These are phyloP conservation scores for Enteromius trimaculatus DNA, from an alignment of 2,797 vertebrate genomes.

Conservation along the genomic window DNA sequence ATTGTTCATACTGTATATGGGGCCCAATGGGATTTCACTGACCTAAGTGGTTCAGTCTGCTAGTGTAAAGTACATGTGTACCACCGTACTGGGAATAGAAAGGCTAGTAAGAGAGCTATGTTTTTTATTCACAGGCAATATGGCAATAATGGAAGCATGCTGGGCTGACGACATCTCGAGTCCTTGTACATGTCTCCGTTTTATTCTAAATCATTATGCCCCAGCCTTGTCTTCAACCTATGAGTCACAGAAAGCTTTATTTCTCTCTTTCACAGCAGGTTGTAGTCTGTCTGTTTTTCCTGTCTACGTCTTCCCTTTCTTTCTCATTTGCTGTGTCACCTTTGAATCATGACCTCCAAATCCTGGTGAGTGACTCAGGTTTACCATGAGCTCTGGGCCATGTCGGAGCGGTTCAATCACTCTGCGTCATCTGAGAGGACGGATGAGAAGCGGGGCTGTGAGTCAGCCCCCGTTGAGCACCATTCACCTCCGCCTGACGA, in stretches of 20 bases:
- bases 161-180: background rate
- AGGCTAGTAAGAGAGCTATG: slow-evolving; percentile 11
- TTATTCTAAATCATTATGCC: slow-evolving; percentile 23
- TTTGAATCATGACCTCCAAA: slow-evolving; percentile 24
- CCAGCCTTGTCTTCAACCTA: background rate
- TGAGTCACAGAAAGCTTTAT: slow-evolving; percentile 1
- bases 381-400: slow-evolving; percentile 16
- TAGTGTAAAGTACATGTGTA: slow-evolving; percentile 13
- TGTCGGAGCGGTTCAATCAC: slow-evolving; percentile 21
- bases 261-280: slow-evolving; percentile 15
- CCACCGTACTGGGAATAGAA: background rate
- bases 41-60: slow-evolving; percentile 28
- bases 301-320: background rate
- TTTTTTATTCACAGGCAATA: slow-evolving; percentile 30
- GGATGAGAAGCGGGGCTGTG: slow-evolving; percentile 18
- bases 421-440: slow-evolving; percentile 8
- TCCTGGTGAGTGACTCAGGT: slow-evolving; percentile 19
- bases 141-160: background rate
- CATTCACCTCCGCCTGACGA: slow-evolving; percentile 22
- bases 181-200: slow-evolving; percentile 20
- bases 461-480: slow-evolving; percentile 35
- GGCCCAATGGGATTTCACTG: slow-evolving; percentile 7
- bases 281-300: slow-evolving; percentile 3
- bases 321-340: slow-evolving; percentile 19
- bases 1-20: background rate